Base-by-base conservation (phyloP, 2,888 invertebrate species). In the Steinernema scapterisci region DNA sequence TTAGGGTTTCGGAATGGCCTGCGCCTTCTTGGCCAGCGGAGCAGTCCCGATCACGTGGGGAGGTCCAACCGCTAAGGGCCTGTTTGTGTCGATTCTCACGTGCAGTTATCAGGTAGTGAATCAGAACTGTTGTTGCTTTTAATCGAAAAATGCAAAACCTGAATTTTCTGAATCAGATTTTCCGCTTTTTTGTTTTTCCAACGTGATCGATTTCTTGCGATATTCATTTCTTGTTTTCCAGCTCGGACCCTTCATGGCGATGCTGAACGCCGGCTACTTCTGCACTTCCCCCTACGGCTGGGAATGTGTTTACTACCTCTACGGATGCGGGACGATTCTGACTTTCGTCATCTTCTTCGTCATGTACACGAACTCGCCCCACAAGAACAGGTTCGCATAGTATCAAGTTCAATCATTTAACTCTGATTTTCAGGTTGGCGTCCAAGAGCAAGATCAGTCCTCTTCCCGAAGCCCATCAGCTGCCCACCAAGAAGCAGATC, bases 1-100 rank as follows among this genome's bases (percentile, higher is more conserved):
- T 52, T 11, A 52, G 52, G 63, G 63, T n/a, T 63, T 63, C 19
- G 63, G 63, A 27, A 63, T 63, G 63, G 63, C 63, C 3, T 63
- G 63, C n/a, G 63, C 63, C 27, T 63, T 27, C 27, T 25, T 63
- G 16, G 31, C 63, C 27, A 31, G 31, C 16, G 63, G 63, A 3
- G 63, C 63, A 2, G 63, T 63, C 11, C 63, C 63, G 3, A 63
- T 63, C 63, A 16, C 63, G 9, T 63, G 63, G 63, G 63, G 63
- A 27, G 63, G 63, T 1, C 31, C 63, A 13, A n/a, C n/a, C n/a
- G 27, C 63, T 1, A 27, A 63, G 19, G 63, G 63, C 5, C 63
- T 63, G 16, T 63, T 63, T 38, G 63, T 63, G 11, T 63, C 63
- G 16, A 31, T 63, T 31, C 25, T 63, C 16, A 63, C 63, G 5